Conservation (phyloP, 2,797 vertebrate genomes). For the Lycodopsis pacificus region DNA sequence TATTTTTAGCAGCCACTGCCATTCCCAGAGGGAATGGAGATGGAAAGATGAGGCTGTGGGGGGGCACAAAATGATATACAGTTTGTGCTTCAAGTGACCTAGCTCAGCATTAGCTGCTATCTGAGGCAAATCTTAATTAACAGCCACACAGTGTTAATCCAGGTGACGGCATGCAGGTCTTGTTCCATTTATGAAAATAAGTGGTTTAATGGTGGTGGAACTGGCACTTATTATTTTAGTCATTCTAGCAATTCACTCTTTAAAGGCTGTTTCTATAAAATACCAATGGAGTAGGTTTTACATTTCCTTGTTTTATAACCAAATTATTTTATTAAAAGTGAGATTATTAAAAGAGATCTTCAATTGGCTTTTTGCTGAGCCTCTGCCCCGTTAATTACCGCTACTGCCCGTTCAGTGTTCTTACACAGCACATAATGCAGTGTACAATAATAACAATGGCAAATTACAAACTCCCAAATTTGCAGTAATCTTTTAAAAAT, state of each 20-base stretch:
- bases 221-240: conserved; percentile 18
- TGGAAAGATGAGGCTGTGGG: conserved; percentile 72
- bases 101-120: conserved; percentile 66
- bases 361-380: background rate
- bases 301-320: background rate
- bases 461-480: no score
- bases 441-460: background rate
- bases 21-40: conserved; percentile 64
- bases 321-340: background rate
- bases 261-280: conserved; percentile 9
- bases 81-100: conserved; percentile 54
- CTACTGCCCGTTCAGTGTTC: no score
- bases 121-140: conserved; percentile 77
- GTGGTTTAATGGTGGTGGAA: conserved; percentile 42
- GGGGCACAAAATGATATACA: conserved; percentile 49
- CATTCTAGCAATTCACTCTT: conserved; percentile 12
- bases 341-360: background rate
- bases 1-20: conserved; percentile 80
- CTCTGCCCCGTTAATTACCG: background rate
- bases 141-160: conserved; percentile 48
- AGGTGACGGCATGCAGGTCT: conserved; percentile 41
- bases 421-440: background rate
- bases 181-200: conserved; percentile 46
- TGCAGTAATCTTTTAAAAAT: background rate
- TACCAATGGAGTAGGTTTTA: background rate